Conservation (phyloP, 2,888 invertebrate genomes). For the Caenorhabditis angaria region DNA sequence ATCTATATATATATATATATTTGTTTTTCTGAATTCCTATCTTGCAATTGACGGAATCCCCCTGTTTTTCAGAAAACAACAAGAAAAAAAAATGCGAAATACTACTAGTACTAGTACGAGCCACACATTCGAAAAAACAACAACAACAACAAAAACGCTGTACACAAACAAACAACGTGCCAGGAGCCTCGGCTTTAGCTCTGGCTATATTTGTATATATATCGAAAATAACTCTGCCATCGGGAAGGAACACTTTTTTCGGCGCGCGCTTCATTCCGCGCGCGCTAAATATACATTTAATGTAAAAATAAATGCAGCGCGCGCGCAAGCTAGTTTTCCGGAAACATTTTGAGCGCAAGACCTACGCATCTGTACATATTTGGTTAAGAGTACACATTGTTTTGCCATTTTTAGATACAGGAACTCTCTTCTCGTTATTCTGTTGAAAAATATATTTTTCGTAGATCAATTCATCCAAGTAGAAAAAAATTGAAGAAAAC, state of each 20-base stretch:
- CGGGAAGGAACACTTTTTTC: not conserved
- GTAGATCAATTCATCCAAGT: not conserved
- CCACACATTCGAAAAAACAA: not conserved
- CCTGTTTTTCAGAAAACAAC: no score
- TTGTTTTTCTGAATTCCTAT: no score
- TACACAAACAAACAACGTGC: not conserved
- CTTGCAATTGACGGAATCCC: no score
- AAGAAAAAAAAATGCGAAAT: not conserved
- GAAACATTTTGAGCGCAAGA: not conserved
- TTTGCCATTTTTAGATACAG: not conserved
- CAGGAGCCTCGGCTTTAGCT: no score
- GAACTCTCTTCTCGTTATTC: no score
- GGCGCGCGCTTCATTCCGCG: not conserved
- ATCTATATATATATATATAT: no score
- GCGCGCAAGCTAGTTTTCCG: not conserved
- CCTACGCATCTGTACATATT: not conserved
- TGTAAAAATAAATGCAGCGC: not conserved
- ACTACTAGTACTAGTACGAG: not conserved
- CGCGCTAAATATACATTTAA: conserved; percentile 1
- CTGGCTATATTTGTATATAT: not conserved
- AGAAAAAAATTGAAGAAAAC: no score
- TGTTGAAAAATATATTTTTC: not conserved
- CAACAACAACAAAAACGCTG: not conserved
- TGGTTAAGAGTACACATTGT: not conserved
- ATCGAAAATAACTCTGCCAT: not conserved